A percentile compares a stretch with the other conserved stretches of the same genome.
Conservation (phyloP, 2,888 invertebrate genomes). For the Ectobius pallidus region DNA sequence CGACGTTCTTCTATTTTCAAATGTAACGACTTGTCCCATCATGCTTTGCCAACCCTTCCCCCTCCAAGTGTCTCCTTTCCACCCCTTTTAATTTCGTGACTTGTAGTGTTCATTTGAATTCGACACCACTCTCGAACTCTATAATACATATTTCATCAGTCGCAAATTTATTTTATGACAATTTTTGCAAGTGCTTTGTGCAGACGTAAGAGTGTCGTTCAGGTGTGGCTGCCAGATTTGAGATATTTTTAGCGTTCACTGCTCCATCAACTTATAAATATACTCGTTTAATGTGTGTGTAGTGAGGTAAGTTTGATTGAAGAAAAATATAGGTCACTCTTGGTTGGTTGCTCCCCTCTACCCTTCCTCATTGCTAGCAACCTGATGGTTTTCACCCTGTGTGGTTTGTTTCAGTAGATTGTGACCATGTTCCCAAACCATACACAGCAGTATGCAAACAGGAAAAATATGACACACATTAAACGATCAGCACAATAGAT, state of each 20-base stretch:
- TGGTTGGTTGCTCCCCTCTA: background rate
- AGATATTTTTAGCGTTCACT: background rate
- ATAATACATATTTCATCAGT: background rate
- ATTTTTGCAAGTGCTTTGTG: background rate
- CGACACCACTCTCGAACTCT: background rate
- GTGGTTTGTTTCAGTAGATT: too few relatives aligned
- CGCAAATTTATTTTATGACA: background rate
- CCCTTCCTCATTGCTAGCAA: too few relatives aligned
- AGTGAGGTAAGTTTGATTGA: conserved; percentile 9
- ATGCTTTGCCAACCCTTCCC: conserved; percentile 1
- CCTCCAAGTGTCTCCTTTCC: too few relatives aligned
- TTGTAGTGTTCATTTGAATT: background rate
- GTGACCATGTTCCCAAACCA: too few relatives aligned
- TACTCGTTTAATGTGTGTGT: conserved; percentile 10
- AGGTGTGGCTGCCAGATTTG: background rate
- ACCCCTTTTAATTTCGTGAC: background rate
- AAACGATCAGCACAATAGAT: too few relatives aligned
- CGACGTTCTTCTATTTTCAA: conserved; percentile 1
- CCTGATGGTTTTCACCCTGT: too few relatives aligned
- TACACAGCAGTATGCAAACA: too few relatives aligned
- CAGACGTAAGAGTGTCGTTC: background rate
- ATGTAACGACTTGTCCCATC: conserved; percentile 11
- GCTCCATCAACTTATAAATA: background rate
- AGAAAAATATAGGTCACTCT: background rate
- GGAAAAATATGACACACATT: too few relatives aligned